Percentiles rank a stretch among this genome's conserved stretches.
These are phyloP conservation scores for Augochlorella aurata DNA, from an alignment of 2,888 invertebrate genomes.

Conservation along the genomic window DNA sequence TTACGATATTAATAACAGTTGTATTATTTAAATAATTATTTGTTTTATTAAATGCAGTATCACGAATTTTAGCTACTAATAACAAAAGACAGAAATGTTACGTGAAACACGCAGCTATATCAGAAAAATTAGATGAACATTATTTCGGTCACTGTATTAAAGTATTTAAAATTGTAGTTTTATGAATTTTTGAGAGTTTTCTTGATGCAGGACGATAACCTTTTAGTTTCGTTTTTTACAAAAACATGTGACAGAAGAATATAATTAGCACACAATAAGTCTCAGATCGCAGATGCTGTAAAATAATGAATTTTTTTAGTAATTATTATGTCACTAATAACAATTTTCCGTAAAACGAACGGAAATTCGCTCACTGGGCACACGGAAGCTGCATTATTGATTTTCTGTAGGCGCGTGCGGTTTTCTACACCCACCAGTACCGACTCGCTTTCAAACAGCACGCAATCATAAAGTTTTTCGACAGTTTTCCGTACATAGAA, in stretches of 20 bases:
- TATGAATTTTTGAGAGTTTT: background rate
- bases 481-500: slow-evolving; percentile 17
- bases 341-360: slow-evolving; percentile 49
- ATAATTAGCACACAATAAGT: background rate
- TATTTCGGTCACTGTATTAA: too few species aligned
- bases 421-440: slow-evolving; percentile 60
- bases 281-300: background rate
- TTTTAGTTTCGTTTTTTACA: background rate
- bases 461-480: slow-evolving; percentile 49
- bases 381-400: slow-evolving; percentile 68
- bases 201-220: background rate
- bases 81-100: too few species aligned
- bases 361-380: slow-evolving; percentile 47
- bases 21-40: too few species aligned
- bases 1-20: too few species aligned
- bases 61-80: too few species aligned
- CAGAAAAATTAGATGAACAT: too few species aligned
- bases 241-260: background rate
- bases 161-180: background rate
- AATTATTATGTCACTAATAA: slow-evolving; percentile 22
- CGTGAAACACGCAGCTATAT: too few species aligned
- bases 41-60: too few species aligned
- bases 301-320: background rate
- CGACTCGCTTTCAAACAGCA: slow-evolving; percentile 60
- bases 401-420: slow-evolving; percentile 71